These are phyloP conservation scores for Drosophila prosaltans DNA, from an alignment of 1,140 invertebrate species.

Conservation along the genomic window DNA sequence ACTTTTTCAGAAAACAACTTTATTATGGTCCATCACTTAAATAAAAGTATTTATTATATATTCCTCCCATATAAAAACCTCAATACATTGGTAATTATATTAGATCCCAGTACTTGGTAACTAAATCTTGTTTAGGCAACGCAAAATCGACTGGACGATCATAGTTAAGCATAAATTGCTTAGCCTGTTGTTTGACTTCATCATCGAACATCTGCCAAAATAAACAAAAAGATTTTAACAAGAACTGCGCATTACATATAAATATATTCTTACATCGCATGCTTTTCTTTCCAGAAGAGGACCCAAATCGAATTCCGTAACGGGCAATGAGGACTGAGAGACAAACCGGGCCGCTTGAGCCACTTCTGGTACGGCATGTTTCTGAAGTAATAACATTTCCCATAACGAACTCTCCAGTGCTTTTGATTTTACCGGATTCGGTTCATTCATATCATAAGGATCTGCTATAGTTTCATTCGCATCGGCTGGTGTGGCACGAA, in stretches of 20 bases:
- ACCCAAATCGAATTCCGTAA: constrained; percentile 87
- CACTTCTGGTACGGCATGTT: constrained; percentile 89
- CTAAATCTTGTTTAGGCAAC: constrained; percentile 47
- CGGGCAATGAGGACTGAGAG: constrained; percentile 85
- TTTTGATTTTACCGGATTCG: constrained; percentile 89
- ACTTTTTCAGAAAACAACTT: too few relatives aligned
- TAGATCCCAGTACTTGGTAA: constrained; percentile 62
- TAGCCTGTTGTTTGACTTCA: constrained; percentile 86
- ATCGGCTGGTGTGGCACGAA: constrained; percentile 86
- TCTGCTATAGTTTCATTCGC: constrained; percentile 84
- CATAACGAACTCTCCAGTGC: constrained; percentile 95
- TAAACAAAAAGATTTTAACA: constrained; percentile 42
- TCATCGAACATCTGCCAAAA: constrained; percentile 85
- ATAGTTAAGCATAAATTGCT: constrained; percentile 86
- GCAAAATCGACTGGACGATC: constrained; percentile 84
- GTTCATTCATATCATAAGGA: constrained; percentile 92
- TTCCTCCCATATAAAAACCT: too few relatives aligned
- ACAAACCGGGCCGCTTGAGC: constrained; percentile 89
- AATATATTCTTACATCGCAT: constrained; percentile 83
- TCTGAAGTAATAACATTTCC: constrained; percentile 92
- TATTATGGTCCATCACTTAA: too few relatives aligned
- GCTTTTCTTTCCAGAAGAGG: constrained; percentile 86
- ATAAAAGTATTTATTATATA: too few relatives aligned
- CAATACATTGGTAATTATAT: constrained; percentile 22
- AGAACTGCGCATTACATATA: constrained; percentile 13